These are phyloP conservation scores for Drosophila infuscata DNA, from an alignment of 2,888 invertebrate genomes.

Conservation along the genomic window DNA sequence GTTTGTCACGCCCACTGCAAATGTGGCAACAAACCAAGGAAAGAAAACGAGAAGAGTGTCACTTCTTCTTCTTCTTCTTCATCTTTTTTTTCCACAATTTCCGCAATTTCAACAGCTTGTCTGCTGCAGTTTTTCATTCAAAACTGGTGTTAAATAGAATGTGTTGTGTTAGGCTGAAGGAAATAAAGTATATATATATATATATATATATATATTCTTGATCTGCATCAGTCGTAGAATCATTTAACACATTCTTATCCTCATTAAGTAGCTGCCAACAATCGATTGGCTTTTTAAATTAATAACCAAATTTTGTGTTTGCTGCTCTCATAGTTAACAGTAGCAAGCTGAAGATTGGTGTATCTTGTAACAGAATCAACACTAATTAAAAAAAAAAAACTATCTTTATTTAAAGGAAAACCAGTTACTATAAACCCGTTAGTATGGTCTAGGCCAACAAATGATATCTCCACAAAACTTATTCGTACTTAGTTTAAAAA, in stretches of 20 bases:
- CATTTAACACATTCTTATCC: background rate
- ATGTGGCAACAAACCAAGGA: background rate
- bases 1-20: constrained; percentile 29
- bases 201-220: background rate
- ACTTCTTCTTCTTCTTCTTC: background rate
- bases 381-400: too few species aligned
- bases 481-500: too few species aligned
- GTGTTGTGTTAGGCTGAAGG: background rate
- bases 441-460: background rate
- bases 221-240: background rate
- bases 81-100: background rate
- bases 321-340: background rate
- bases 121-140: constrained; percentile 13
- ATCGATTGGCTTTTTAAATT: background rate
- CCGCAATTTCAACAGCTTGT: constrained; percentile 20
- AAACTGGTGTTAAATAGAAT: background rate
- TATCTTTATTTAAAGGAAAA: too few species aligned
- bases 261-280: background rate
- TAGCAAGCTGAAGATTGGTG: background rate
- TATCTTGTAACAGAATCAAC: background rate
- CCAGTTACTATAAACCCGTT: too few species aligned
- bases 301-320: background rate
- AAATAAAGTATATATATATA: background rate
- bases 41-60: background rate
- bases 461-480: background rate